phyloP scores from a whole-genome alignment of 2,888 invertebrate genomes.

The Drosophila atripex region DNA sequence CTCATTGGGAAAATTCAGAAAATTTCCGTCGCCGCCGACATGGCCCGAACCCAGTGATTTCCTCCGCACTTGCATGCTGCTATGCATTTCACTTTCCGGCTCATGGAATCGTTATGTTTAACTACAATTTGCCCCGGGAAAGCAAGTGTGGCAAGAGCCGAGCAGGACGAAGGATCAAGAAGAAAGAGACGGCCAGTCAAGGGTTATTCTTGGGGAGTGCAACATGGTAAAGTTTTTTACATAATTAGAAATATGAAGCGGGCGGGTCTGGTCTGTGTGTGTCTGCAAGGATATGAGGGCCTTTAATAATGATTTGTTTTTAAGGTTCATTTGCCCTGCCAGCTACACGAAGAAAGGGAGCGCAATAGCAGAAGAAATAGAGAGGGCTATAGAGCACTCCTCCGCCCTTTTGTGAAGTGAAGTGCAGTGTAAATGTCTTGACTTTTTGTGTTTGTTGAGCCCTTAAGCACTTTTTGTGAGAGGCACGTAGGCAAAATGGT shows the following conservation, averaged over 20 bases:
- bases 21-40: conserved; percentile 62
- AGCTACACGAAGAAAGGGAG: conserved; percentile 2
- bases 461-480: conserved; percentile 68
- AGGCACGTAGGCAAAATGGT: conserved; percentile 49
- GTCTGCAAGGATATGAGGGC: conserved; percentile 14
- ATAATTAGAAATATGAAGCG: conserved; percentile 75
- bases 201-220: conserved; percentile 38
- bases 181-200: conserved; percentile 1
- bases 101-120: conserved; percentile 53
- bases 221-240: conserved; percentile 65
- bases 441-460: conserved; percentile 79
- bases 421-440: conserved; percentile 80
- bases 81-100: conserved; percentile 38
- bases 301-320: conserved; percentile 74
- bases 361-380: conserved; percentile 3
- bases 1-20: conserved; percentile 48
- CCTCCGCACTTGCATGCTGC: conserved; percentile 16
- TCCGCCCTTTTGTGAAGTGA: conserved; percentile 46
- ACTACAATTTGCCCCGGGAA: conserved; percentile 63
- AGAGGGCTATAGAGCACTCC: conserved; percentile 1
- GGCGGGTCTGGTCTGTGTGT: not conserved
- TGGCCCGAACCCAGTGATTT: conserved; percentile 22
- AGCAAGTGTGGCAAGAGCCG: not conserved
- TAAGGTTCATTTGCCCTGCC: conserved; percentile 72
- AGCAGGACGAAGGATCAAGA: not conserved